Base-by-base conservation (phyloP, 2,888 invertebrate genomes). In the Brachyptera putata region DNA sequence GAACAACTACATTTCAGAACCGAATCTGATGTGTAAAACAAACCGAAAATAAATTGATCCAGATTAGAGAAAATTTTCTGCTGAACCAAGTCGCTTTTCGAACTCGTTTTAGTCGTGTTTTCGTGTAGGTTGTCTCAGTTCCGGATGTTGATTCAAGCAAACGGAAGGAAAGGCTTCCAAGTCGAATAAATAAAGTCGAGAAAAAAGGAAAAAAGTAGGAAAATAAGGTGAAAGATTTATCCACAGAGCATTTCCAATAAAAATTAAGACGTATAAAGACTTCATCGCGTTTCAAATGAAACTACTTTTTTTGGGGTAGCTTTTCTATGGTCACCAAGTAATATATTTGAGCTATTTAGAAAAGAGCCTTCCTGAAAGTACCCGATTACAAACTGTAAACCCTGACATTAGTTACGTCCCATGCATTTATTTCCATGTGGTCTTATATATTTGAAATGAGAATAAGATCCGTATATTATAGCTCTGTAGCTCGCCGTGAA, bases 101-200 rank as follows among this genome's bases (percentile, higher is more conserved):
- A 34, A 55, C 50, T 55, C 24, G 50, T 36, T 57, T 49, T 57
- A 26, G 34, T 60, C 37, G 48, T 57, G 50, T 61, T 55, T 56
- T 46, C 53, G 36, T 11, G 37, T 30, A 46, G 57, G 46, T 46
- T 57, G n/a, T 46, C 26, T 49, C 25, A 39, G 57, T 14, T 24
- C 53, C 61, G 61, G 61, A 61, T 61, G 61, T 61, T 61, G 58
- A 58, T 61, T 61, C 61, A 53, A 55, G 58, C 30, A 53, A 61
- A 61, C 56, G 61, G 61, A 61, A 61, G 61, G 55, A 58, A 61
- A 25, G 25, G 49, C 49, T 49, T 49, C 49, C 26, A 49, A 49
- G 49, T 49, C 49, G 49, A 49, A 49, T 49, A 56, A 56, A 56
- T 39, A 56, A 56, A 56, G 22, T 18, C 41, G 30, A 22, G 41